These are phyloP conservation scores for Vanacampus margaritifer DNA, from an alignment of 2,113 vertebrate genomes.

Conservation along the genomic window DNA sequence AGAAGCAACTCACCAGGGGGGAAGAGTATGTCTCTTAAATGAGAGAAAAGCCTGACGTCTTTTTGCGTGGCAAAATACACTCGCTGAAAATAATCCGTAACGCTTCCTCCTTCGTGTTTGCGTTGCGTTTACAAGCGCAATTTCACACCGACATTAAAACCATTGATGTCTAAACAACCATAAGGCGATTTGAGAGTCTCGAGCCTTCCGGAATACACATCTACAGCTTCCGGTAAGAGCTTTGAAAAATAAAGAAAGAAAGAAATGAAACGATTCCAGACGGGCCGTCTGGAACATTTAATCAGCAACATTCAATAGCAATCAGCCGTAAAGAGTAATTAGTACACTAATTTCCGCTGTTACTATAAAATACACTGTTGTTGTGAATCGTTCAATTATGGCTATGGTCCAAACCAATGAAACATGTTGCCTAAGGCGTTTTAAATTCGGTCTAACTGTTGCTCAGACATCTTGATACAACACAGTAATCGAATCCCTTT, in stretches of 20 bases:
- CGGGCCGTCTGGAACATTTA: too few relatives aligned
- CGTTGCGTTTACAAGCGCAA: conserved; percentile 9
- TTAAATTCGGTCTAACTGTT: background rate
- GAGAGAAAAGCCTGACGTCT: background rate
- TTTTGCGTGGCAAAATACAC: background rate
- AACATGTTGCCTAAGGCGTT: background rate
- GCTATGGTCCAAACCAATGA: background rate
- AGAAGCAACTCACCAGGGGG: conserved; percentile 62
- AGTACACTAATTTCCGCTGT: background rate
- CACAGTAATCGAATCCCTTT: background rate
- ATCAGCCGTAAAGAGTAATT: background rate
- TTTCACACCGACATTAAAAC: conserved; percentile 34
- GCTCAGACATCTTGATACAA: background rate
- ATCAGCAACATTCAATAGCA: background rate
- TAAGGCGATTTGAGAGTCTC: conserved; percentile 61
- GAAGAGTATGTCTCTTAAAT: conserved; percentile 9
- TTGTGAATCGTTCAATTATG: background rate
- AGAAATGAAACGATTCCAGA: too few relatives aligned
- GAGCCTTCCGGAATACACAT: background rate
- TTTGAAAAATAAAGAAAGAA: conserved; percentile 7
- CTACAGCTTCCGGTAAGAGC: conserved; percentile 7
- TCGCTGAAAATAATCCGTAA: background rate
- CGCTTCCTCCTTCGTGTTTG: background rate
- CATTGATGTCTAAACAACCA: conserved; percentile 44
- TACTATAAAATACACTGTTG: background rate